These are phyloP conservation scores for Callopanchax toddi DNA, from an alignment of 2,113 vertebrate genomes.

Conservation along the genomic window DNA sequence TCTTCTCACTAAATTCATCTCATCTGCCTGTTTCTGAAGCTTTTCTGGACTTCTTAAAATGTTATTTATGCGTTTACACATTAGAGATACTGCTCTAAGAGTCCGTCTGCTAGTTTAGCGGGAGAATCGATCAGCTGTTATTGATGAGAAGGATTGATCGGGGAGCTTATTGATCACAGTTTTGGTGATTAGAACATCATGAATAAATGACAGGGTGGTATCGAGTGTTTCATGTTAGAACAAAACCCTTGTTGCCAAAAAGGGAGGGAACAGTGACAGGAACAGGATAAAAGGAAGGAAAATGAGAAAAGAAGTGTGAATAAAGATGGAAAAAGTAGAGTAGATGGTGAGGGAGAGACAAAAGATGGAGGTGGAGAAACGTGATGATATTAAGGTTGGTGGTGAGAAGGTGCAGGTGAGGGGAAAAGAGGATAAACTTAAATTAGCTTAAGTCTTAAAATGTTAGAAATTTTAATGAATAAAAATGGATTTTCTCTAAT, in stretches of 20 bases:
- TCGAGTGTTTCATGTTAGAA: constrained; percentile 43
- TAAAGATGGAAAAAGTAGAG: neutral
- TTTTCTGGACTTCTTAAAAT: neutral
- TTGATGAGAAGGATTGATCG: constrained; percentile 62
- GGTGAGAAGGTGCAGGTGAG: neutral
- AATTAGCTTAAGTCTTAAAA: too few relatives aligned
- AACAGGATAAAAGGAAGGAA: neutral
- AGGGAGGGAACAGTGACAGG: neutral
- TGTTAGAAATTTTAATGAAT: too few relatives aligned
- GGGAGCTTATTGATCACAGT: constrained; percentile 59
- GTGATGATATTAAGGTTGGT: neutral
- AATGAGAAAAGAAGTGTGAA: neutral
- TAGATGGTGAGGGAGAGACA: neutral
- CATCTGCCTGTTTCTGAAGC: too few relatives aligned
- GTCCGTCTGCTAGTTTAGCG: constrained; percentile 42
- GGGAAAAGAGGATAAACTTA: too few relatives aligned
- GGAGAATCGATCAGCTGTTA: constrained; percentile 59
- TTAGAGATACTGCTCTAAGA: constrained; percentile 37
- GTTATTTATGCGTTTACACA: constrained; percentile 1
- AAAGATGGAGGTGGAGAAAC: neutral
- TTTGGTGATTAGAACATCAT: constrained; percentile 70
- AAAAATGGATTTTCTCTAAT: too few relatives aligned
- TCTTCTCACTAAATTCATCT: too few relatives aligned
- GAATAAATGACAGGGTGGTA: constrained; percentile 67
- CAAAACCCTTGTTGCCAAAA: constrained; percentile 37